Conservation (phyloP, 2,113 vertebrate species). For the Atractosteus spatula region DNA sequence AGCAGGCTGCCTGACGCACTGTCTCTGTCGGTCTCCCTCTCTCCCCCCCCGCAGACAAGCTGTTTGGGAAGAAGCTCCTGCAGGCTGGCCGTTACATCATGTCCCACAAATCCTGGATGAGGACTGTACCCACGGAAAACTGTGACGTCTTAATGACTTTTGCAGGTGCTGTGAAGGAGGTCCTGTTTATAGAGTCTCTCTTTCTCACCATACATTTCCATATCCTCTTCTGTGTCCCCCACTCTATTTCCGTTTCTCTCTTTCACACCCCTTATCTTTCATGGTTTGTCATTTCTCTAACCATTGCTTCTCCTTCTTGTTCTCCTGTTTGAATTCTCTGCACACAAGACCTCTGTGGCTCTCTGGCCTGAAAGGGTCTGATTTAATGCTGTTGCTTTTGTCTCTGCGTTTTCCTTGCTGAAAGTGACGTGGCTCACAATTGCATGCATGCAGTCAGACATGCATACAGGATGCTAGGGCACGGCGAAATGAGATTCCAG, state of each 20-base stretch:
- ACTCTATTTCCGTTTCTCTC: not conserved
- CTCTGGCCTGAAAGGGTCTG: too few species aligned
- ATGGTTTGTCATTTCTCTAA: not conserved
- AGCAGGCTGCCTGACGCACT: conserved; percentile 43
- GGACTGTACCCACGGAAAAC: conserved; percentile 95
- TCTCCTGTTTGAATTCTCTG: too few species aligned
- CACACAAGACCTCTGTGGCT: too few species aligned
- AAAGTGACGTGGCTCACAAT: too few species aligned
- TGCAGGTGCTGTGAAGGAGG: conserved; percentile 66
- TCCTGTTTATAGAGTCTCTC: not conserved
- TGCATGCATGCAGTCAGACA: too few species aligned
- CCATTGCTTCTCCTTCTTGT: not conserved
- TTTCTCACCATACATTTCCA: not conserved
- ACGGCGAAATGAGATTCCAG: too few species aligned
- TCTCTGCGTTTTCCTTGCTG: too few species aligned
- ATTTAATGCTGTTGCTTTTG: too few species aligned
- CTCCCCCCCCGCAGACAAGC: conserved; percentile 74
- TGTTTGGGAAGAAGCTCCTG: conserved; percentile 91
- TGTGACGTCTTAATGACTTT: conserved; percentile 97
- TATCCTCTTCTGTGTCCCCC: too few species aligned
- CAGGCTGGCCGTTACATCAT: conserved; percentile 95
- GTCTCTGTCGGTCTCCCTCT: conserved; percentile 21
- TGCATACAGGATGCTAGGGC: too few species aligned
- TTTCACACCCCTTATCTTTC: not conserved
- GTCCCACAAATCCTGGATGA: conserved; percentile 98